Conservation (phyloP, 2,888 invertebrate species). For the Spisula solida region DNA sequence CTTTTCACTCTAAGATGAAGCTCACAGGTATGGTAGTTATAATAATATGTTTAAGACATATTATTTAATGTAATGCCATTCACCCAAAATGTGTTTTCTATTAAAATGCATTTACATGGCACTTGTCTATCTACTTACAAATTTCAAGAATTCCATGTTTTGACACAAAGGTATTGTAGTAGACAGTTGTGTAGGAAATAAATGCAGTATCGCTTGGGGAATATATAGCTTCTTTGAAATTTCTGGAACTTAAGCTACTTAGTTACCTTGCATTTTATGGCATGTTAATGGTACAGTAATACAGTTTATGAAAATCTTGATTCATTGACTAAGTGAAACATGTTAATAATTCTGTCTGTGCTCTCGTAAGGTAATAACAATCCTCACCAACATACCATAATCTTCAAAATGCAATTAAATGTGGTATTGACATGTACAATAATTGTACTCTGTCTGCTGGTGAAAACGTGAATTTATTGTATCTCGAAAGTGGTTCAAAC, state of each 20-base stretch:
- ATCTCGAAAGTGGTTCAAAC: background rate
- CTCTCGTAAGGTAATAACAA: no score
- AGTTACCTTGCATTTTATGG: background rate
- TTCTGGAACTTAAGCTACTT: background rate
- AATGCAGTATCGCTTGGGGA: background rate
- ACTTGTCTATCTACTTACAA: no score
- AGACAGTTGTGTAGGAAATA: background rate
- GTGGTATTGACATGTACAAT: background rate
- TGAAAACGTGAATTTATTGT: background rate
- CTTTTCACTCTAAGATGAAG: no score
- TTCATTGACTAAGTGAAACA: no score
- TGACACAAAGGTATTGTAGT: background rate
- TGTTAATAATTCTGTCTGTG: no score
- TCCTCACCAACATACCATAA: background rate
- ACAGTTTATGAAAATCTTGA: no score
- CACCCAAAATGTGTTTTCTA: no score
- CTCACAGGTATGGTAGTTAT: no score
- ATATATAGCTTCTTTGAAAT: conserved; percentile 4
- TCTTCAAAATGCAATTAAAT: background rate
- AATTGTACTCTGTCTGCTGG: background rate
- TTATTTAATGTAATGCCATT: no score
- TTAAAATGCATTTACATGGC: no score
- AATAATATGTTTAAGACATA: no score
- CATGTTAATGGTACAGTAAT: no score
- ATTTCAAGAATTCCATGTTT: background rate